phyloP scores from a whole-genome alignment of 1,140 invertebrate species.

The Heliconius eleuchia region DNA sequence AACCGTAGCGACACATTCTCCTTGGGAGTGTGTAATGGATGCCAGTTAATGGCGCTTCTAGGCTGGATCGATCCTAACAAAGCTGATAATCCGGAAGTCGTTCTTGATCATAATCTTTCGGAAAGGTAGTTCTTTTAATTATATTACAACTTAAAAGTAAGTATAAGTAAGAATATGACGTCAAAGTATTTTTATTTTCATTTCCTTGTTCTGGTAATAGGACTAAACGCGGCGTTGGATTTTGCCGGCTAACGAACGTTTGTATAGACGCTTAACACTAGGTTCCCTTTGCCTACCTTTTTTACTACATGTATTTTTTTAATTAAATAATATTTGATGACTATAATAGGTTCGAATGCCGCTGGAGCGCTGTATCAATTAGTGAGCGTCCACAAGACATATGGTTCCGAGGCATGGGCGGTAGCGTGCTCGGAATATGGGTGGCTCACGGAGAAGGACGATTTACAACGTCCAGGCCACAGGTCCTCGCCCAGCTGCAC shows the following conservation, averaged over 20 bases:
- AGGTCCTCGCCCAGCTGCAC: constrained; percentile 75
- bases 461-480: constrained; percentile 82
- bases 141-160: background rate
- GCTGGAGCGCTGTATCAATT: constrained; percentile 93
- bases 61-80: constrained; percentile 86
- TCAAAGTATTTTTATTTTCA: too few relatives aligned
- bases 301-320: too few relatives aligned
- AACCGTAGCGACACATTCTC: constrained; percentile 93
- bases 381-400: constrained; percentile 84
- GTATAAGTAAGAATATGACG: background rate
- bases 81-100: constrained; percentile 83
- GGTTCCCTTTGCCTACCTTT: too few relatives aligned
- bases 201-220: too few relatives aligned
- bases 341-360: constrained; percentile 86
- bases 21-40: constrained; percentile 98
- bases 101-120: constrained; percentile 93
- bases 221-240: too few relatives aligned
- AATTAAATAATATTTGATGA: too few relatives aligned
- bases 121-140: constrained; percentile 77
- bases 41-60: constrained; percentile 95
- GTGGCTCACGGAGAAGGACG: constrained; percentile 97
- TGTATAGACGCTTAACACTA: too few relatives aligned
- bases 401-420: constrained; percentile 94
- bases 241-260: too few relatives aligned
- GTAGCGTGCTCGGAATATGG: constrained; percentile 94